These are phyloP conservation scores for Battus philenor DNA, from an alignment of 1,140 invertebrate species.

Conservation along the genomic window DNA sequence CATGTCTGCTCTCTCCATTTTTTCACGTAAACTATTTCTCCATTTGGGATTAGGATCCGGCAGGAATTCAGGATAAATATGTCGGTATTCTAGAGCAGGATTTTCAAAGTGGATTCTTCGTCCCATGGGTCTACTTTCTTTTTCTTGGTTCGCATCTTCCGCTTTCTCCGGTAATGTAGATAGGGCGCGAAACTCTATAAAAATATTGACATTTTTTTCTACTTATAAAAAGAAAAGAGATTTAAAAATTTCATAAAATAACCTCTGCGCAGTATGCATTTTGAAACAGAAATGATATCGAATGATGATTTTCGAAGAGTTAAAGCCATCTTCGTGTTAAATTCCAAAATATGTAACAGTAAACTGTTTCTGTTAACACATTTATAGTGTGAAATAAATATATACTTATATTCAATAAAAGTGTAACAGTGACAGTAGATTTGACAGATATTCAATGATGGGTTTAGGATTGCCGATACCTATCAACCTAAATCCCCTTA, in stretches of 20 bases:
- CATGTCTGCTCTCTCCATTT: conserved; percentile 95
- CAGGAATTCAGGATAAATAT: conserved; percentile 95
- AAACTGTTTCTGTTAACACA: too few species aligned
- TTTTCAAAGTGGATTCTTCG: conserved; percentile 31
- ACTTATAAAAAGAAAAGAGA: conserved; percentile 9
- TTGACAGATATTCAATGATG: too few species aligned
- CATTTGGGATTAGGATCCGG: conserved; percentile 88
- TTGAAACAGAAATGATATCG: conserved; percentile 38
- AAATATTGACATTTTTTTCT: conserved; percentile 6
- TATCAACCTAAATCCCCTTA: too few species aligned
- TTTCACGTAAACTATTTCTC: conserved; percentile 90
- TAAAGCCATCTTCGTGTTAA: conserved; percentile 43
- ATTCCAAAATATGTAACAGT: too few species aligned
- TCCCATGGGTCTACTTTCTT: conserved; percentile 22
- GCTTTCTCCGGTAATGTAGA: conserved; percentile 49
- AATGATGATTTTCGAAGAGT: conserved; percentile 36
- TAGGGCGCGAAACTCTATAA: conserved; percentile 43
- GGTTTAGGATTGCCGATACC: too few species aligned
- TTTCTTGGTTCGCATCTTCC: conserved; percentile 24
- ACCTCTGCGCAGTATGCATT: conserved; percentile 60
- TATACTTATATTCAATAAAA: too few species aligned
- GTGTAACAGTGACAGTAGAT: too few species aligned
- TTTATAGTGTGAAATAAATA: too few species aligned
- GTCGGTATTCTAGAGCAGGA: conserved; percentile 77
- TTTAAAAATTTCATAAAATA: conserved; percentile 22